These are phyloP conservation scores for Trochalopteron elliotii DNA, from an alignment of 2,113 vertebrate genomes.

Conservation along the genomic window DNA sequence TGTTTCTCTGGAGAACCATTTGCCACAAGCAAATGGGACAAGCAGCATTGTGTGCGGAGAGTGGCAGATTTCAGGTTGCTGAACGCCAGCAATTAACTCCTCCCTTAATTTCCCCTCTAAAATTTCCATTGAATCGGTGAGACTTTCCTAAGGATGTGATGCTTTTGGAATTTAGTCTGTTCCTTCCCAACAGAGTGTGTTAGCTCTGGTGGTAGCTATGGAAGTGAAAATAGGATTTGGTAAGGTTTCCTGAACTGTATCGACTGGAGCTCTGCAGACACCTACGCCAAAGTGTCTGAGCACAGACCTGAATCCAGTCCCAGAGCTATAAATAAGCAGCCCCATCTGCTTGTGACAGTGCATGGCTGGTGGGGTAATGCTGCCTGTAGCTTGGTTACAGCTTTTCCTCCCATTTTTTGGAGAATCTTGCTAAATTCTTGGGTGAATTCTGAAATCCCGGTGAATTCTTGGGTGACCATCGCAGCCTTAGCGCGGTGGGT, in stretches of 20 bases:
- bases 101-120: background rate
- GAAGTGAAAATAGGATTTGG: conserved; percentile 12
- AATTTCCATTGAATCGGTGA: background rate
- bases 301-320: conserved; percentile 15
- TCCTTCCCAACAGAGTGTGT: background rate
- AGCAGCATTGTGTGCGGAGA: background rate
- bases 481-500: too few relatives aligned
- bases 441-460: background rate
- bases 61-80: background rate
- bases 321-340: conserved; percentile 47
- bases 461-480: background rate
- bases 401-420: background rate
- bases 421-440: background rate
- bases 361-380: background rate
- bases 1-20: background rate
- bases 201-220: background rate
- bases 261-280: conserved; percentile 36
- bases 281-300: conserved; percentile 30
- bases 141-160: background rate
- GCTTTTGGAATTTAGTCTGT: background rate
- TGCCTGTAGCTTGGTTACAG: conserved; percentile 26
- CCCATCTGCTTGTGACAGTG: conserved; percentile 48
- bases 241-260: conserved; percentile 9
- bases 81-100: background rate
- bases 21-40: background rate